Base-by-base conservation (phyloP, 2,113 vertebrate genomes). In the Labrus mixtus region DNA sequence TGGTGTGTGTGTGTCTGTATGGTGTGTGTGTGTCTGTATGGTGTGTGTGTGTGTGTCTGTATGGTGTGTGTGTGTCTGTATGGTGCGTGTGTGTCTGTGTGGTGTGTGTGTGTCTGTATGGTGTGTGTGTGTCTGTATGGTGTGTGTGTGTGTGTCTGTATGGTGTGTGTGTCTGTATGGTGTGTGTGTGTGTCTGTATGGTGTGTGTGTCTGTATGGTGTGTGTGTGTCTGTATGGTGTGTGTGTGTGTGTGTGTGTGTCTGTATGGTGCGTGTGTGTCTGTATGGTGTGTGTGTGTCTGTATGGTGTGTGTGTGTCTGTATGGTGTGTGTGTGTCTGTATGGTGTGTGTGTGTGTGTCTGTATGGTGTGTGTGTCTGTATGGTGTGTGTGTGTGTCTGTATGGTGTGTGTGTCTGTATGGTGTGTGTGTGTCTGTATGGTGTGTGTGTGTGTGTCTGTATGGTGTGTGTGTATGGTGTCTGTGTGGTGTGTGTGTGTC, bases 101-200 rank as follows among this genome's bases (percentile, higher is more conserved):
- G 17, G 36, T 57, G n/a, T 48, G 37, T 59, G n/a, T 78, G 23
- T 66, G 58, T 77, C 22, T 41, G 39, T 41, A 4, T 60, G 29
- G 63, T 64, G 66, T 70, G 68, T 25, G 25, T 25, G 25, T 25
- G 25, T 39, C 2, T 39, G 37, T 39, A 3, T 68, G 20, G 45
- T 66, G 33, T 64, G 54, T 54, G 7, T 57, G 37, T 39, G 3
- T 60, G 19, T 71, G 60, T 48, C 55, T 64, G 66, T 70, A n/a
- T n/a, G n/a, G 68, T 67, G n/a, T 55, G 41, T 78, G 22, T 65
- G 62, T 75, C n/a, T n/a, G n/a, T n/a, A n/a, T n/a, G n/a, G 55
- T 66, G 33, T 63, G 54, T 56, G 5, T 58, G n/a, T n/a, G n/a
- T n/a, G n/a, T 3, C 12, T 58, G 48, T 17, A 37, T 57, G 29